Evolutionary conservation across 2,113 vertebrate genomes (phyloP).

Genomic region (Larimichthys crocea): DNA sequence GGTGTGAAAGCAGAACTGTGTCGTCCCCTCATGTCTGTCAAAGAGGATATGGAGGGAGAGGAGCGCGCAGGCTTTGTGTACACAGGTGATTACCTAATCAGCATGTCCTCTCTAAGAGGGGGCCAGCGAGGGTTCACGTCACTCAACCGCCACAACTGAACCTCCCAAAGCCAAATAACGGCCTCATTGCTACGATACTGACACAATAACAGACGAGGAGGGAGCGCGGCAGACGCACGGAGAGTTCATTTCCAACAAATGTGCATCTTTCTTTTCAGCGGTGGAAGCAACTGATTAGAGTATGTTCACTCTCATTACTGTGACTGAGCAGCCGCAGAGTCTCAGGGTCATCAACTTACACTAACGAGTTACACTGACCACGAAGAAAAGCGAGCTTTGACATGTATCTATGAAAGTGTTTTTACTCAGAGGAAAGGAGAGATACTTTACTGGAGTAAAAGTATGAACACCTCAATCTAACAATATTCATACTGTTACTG

Average conservation of each 20-base stretch:
- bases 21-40: constrained; percentile 77
- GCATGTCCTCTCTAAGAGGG: constrained; percentile 75
- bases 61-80: constrained; percentile 78
- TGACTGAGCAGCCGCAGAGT: background rate
- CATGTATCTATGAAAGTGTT: background rate
- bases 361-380: too few species aligned
- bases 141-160: constrained; percentile 70
- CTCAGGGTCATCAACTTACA: too few species aligned
- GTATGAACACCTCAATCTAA: background rate
- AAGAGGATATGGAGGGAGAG: constrained; percentile 73
- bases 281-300: constrained; percentile 2
- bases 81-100: constrained; percentile 87
- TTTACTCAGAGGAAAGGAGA: background rate
- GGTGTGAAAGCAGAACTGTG: constrained; percentile 74
- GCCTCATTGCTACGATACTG: constrained; percentile 65
- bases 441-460: background rate
- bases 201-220: constrained; percentile 39
- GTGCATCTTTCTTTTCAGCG: background rate
- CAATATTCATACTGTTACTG: background rate
- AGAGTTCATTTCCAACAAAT: constrained; percentile 3
- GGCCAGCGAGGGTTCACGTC: constrained; percentile 83
- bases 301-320: background rate
- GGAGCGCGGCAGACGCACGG: constrained; percentile 1
- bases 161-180: constrained; percentile 69
- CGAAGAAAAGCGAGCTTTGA: too few species aligned